These are phyloP conservation scores for Melikaiella ostensackeni DNA, from an alignment of 2,888 invertebrate species.

Conservation along the genomic window DNA sequence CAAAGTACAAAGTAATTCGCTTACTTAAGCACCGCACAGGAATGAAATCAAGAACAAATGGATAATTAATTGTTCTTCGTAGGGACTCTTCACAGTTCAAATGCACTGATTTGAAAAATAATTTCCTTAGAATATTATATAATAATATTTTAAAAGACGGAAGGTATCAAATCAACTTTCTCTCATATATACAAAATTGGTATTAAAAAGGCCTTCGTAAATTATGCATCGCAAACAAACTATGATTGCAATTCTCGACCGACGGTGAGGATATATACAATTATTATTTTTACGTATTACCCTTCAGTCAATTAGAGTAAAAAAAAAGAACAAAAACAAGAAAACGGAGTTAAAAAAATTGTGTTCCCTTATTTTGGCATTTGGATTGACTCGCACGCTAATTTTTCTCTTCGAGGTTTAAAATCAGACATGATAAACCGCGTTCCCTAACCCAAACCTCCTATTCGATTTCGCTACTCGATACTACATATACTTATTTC, in stretches of 20 bases:
- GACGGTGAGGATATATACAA: not conserved
- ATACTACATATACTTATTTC: slow-evolving; percentile 22
- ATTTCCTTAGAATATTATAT: slow-evolving; percentile 17
- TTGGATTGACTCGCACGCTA: slow-evolving; percentile 20
- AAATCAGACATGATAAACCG: not conserved
- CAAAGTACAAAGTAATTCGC: not conserved
- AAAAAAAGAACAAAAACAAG: not conserved
- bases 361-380: slow-evolving; percentile 28
- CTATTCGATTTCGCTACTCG: slow-evolving; percentile 22
- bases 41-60: not conserved
- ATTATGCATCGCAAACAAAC: slow-evolving; percentile 7
- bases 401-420: not conserved
- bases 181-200: slow-evolving; percentile 15
- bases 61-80: not conserved
- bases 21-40: not conserved
- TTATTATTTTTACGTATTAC: not conserved
- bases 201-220: slow-evolving; percentile 12
- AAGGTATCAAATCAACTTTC: slow-evolving; percentile 1
- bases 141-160: slow-evolving; percentile 20
- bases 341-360: slow-evolving; percentile 16
- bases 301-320: not conserved
- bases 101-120: not conserved
- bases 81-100: not conserved
- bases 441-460: not conserved
- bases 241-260: not conserved